A percentile compares a stretch with the other conserved stretches of the same genome.
Evolutionary conservation across 2,888 invertebrate species (phyloP).

Genomic region (Subacronicta megacephala): DNA sequence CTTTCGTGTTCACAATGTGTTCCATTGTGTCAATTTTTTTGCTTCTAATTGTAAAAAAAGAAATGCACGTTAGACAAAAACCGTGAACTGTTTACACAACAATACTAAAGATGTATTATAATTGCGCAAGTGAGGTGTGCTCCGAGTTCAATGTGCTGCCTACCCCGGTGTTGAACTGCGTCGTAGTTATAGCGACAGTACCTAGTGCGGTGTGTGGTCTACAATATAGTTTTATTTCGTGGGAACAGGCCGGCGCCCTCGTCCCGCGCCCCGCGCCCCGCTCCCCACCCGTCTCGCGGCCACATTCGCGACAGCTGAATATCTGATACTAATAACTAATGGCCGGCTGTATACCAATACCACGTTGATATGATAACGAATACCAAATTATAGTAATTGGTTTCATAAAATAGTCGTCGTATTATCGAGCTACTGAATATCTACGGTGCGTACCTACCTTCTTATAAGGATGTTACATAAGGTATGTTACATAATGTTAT

Average conservation of each 20-base stretch:
- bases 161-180: not conserved
- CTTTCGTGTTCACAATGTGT: too few relatives aligned
- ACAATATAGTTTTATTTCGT: constrained; percentile 57
- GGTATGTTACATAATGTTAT: too few relatives aligned
- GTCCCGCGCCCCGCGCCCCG: not conserved
- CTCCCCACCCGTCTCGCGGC: not conserved
- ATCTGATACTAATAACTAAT: constrained; percentile 50
- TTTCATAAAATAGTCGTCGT: too few relatives aligned
- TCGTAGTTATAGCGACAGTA: not conserved
- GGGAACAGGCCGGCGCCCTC: constrained; percentile 29
- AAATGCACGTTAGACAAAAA: too few relatives aligned
- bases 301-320: constrained; percentile 54
- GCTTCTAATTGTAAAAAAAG: not conserved
- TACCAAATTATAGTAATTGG: not conserved
- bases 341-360: not conserved
- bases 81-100: too few relatives aligned
- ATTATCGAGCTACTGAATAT: too few relatives aligned
- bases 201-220: constrained; percentile 19
- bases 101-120: too few relatives aligned
- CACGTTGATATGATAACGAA: not conserved
- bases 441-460: too few relatives aligned
- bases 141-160: too few relatives aligned
- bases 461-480: too few relatives aligned
- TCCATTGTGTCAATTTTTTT: not conserved
- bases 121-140: too few relatives aligned